These are phyloP conservation scores for Zosterops pallidus DNA, from an alignment of 2,113 vertebrate species.

Conservation along the genomic window DNA sequence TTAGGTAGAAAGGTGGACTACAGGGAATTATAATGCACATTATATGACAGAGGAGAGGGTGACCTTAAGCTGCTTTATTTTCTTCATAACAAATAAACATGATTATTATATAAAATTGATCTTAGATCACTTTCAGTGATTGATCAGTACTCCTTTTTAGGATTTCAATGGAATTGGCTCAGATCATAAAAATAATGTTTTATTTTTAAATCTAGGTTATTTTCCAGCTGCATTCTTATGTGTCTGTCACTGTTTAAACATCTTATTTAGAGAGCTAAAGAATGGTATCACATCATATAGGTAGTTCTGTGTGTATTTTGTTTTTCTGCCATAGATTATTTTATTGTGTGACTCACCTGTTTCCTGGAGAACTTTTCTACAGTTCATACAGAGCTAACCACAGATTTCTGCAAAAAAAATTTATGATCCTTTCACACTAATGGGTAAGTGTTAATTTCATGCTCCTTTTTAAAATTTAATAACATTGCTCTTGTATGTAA, in stretches of 20 bases:
- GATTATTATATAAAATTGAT: background rate
- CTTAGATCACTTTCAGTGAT: background rate
- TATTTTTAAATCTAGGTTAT: background rate
- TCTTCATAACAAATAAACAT: background rate
- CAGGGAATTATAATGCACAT: background rate
- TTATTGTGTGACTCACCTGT: background rate
- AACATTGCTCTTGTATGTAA: background rate
- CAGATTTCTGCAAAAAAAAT: background rate
- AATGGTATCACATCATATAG: background rate
- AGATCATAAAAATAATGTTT: background rate
- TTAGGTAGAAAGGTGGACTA: background rate
- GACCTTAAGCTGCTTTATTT: background rate
- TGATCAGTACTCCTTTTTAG: background rate
- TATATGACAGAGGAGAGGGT: background rate
- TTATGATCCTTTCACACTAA: background rate
- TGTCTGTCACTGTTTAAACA: background rate
- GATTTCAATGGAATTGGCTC: background rate
- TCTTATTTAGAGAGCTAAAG: background rate
- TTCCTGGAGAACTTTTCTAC: background rate
- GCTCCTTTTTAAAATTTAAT: background rate
- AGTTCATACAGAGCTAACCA: background rate
- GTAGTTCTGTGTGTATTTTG: background rate
- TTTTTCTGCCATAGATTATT: background rate
- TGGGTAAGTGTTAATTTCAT: slow-evolving; percentile 1
- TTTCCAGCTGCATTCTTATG: background rate